Base-by-base conservation (phyloP, 1,140 invertebrate species). In the Macrobrachium rosenbergii region DNA sequence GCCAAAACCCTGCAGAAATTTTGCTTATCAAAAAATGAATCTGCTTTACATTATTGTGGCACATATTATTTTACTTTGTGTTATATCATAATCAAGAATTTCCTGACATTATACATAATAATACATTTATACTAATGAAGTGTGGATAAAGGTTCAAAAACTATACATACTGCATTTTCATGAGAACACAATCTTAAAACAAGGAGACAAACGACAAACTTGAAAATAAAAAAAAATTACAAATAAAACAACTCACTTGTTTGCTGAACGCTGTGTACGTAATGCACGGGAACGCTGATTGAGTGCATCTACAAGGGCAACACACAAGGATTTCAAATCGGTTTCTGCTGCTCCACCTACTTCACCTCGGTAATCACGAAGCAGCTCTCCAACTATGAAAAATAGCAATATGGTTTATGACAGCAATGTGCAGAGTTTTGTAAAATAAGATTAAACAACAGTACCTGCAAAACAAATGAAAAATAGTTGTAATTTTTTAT, bases 231-330 rank as follows among this genome's bases (percentile, higher is more conserved):
- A 80, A n/a, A 23, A 10, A n/a, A 63, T 23, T 0, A 60, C 2
- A 12, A 28, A 62, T 14, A 23, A 63, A 82, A n/a, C 16, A 62
- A 82, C 77, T 82, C 43, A 88, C 88, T 85, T 88, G 83, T 88
- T 88, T 12, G 88, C 88, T 12, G 78, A 81, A 6, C 82, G 82
- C 43, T 88, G 88, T 8, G 88, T 88, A 28, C 82, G 60, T 5
- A 88, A 43, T 3, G 82, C 82, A 17, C 88, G 43, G n/a, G 83
- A 88, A 0, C 82, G 82, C 58, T 88, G 88, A 72, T 82, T 85
- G 8, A 88, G 78, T 19, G 88, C 82, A 77, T 88, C 88, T 19
- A 88, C 82, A 62, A 88, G 83, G 0, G 88, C 88, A n/a, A 88
- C 83, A 82, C 88, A 88, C n/a, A 88, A 37, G 17, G 59, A 64